Evolutionary conservation across 2,113 vertebrate species (phyloP).

Genomic region (Rhinopithecus roxellana): DNA sequence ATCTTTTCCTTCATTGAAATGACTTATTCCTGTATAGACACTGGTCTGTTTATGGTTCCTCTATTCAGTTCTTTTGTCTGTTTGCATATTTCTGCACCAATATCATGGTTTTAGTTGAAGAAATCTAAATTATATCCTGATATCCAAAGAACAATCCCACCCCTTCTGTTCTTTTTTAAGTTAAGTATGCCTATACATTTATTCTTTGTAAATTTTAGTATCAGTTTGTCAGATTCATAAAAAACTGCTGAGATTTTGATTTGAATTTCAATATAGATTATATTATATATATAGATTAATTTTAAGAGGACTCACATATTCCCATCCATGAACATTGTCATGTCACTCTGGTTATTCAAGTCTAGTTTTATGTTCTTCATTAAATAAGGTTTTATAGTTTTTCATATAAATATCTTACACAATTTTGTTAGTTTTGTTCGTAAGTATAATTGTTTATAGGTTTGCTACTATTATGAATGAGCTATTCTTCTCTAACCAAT

Average conservation of each 20-base stretch:
- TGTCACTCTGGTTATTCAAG: not conserved
- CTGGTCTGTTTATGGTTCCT: not conserved
- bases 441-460: not conserved
- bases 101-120: not conserved
- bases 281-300: not conserved
- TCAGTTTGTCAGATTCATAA: not conserved
- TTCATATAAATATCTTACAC: not conserved
- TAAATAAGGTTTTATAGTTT: conserved; percentile 5
- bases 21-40: not conserved
- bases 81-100: not conserved
- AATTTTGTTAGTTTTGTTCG: not conserved
- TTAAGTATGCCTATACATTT: not conserved
- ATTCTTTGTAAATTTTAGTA: not conserved
- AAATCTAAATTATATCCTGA: not conserved
- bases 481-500: not conserved
- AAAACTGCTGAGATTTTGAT: not conserved
- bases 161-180: not conserved
- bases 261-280: not conserved
- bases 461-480: conserved; percentile 5
- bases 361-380: not conserved
- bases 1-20: not conserved
- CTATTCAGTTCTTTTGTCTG: not conserved
- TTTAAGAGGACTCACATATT: not conserved
- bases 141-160: not conserved
- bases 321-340: not conserved